Evolutionary conservation across 2,888 invertebrate species (phyloP).

Genomic region (Leucophenga montana): DNA sequence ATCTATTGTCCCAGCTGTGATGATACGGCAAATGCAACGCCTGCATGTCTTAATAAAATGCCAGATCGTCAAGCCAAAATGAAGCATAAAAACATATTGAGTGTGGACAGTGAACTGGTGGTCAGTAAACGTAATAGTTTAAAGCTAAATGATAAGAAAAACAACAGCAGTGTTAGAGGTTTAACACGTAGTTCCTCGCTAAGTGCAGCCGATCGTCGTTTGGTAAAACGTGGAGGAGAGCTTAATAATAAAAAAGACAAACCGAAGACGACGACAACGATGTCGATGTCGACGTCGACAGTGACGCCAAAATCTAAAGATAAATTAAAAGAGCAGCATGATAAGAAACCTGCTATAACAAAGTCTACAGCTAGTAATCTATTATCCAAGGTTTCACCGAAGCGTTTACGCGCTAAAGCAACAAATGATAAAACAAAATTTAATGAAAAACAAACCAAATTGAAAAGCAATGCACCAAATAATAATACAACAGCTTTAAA

Average conservation of each 20-base stretch:
- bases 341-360: constrained; percentile 55
- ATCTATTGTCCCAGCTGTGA: constrained; percentile 76
- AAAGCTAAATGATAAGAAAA: constrained; percentile 49
- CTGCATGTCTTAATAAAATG: constrained; percentile 75
- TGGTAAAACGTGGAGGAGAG: background rate
- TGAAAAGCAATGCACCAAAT: constrained; percentile 25
- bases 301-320: constrained; percentile 31
- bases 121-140: constrained; percentile 59
- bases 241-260: constrained; percentile 27
- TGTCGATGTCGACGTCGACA: constrained; percentile 31
- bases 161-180: constrained; percentile 45
- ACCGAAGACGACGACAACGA: constrained; percentile 31
- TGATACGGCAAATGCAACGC: constrained; percentile 70
- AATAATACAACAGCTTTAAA: constrained; percentile 16
- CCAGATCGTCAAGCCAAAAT: constrained; percentile 66
- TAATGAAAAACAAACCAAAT: constrained; percentile 34
- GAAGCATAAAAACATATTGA: constrained; percentile 69
- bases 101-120: constrained; percentile 71
- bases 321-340: constrained; percentile 47
- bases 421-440: constrained; percentile 45
- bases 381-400: constrained; percentile 62
- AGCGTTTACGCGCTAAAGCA: constrained; percentile 49
- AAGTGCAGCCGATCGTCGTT: constrained; percentile 55
- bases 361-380: constrained; percentile 51
- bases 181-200: constrained; percentile 62